phyloP scores from a whole-genome alignment of 2,113 vertebrate genomes.

The Pitta sordida region DNA sequence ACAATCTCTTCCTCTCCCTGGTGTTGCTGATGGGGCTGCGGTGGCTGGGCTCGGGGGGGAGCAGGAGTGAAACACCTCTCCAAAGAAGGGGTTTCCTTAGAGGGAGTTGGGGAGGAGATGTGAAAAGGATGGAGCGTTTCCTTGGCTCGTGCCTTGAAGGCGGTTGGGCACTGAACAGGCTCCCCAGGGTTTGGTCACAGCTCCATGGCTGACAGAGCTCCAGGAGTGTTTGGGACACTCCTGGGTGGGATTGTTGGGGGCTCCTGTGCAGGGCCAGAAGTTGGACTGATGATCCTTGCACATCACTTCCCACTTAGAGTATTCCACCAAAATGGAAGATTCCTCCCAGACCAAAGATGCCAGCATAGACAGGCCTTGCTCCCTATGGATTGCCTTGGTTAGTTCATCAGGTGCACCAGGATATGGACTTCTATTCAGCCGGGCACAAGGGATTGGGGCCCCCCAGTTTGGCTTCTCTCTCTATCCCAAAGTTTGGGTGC shows the following conservation, averaged over 20 bases:
- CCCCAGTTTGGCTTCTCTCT: too few species aligned
- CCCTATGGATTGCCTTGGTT: too few species aligned
- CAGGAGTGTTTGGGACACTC: neutral
- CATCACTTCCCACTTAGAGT: neutral
- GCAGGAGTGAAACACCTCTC: neutral
- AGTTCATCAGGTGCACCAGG: too few species aligned
- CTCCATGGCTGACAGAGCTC: neutral
- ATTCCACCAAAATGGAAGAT: too few species aligned
- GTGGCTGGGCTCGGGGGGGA: neutral
- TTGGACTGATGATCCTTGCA: rapidly evolving
- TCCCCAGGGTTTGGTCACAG: neutral
- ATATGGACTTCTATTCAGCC: too few species aligned
- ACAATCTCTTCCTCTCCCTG: rapidly evolving
- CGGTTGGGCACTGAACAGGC: neutral
- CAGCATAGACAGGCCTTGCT: too few species aligned
- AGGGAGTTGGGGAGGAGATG: neutral
- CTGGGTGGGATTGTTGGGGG: neutral
- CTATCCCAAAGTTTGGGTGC: too few species aligned
- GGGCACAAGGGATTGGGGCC: too few species aligned
- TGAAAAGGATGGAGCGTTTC: neutral
- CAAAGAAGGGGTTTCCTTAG: neutral
- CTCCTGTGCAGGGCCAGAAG: neutral
- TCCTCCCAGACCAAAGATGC: too few species aligned
- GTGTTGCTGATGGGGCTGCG: neutral
- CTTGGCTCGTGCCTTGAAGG: neutral